Percentiles rank a stretch among this genome's conserved stretches.
phyloP scores from a whole-genome alignment of 2,797 vertebrate genomes.

The Cynodonichthys magdalenae region DNA sequence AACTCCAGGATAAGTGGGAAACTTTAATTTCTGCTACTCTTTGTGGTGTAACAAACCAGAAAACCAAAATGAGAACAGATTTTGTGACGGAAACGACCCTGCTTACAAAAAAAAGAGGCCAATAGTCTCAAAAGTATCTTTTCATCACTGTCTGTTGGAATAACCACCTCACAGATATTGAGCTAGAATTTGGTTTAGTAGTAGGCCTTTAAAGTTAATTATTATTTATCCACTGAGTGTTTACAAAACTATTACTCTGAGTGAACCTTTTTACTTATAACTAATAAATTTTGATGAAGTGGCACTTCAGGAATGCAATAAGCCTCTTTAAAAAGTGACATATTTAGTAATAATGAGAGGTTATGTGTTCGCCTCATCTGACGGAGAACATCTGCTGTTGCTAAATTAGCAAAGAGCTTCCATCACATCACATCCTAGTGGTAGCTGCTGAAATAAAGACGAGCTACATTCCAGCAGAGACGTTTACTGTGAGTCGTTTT shows the following conservation, averaged over 20 bases:
- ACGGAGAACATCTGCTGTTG: slow-evolving; percentile 13
- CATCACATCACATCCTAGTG: not conserved
- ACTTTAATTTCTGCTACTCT: not conserved
- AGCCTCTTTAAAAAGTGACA: not conserved
- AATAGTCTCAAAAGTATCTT: no score
- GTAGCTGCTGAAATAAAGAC: slow-evolving; percentile 1
- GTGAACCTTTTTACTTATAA: slow-evolving; percentile 4
- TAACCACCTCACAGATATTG: no score
- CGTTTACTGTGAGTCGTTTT: not conserved
- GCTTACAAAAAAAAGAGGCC: slow-evolving; percentile 8
- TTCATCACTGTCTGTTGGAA: no score
- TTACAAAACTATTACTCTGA: slow-evolving; percentile 3
- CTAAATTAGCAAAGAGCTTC: slow-evolving; percentile 2
- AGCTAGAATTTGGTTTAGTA: no score
- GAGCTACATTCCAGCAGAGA: not conserved
- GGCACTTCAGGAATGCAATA: slow-evolving; percentile 20
- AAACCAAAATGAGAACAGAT: not conserved
- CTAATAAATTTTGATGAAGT: slow-evolving; percentile 6
- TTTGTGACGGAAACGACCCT: slow-evolving; percentile 4
- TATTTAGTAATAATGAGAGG: slow-evolving; percentile 12
- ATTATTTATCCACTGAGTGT: not conserved
- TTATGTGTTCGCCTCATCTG: slow-evolving; percentile 8
- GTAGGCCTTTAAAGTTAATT: no score
- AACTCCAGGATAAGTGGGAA: slow-evolving; percentile 1
- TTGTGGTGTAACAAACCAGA: slow-evolving; percentile 1